Percentiles rank a stretch among this genome's conserved stretches.
These are phyloP conservation scores for Strigamia maritima DNA, from an alignment of 2,888 invertebrate genomes.

Conservation along the genomic window DNA sequence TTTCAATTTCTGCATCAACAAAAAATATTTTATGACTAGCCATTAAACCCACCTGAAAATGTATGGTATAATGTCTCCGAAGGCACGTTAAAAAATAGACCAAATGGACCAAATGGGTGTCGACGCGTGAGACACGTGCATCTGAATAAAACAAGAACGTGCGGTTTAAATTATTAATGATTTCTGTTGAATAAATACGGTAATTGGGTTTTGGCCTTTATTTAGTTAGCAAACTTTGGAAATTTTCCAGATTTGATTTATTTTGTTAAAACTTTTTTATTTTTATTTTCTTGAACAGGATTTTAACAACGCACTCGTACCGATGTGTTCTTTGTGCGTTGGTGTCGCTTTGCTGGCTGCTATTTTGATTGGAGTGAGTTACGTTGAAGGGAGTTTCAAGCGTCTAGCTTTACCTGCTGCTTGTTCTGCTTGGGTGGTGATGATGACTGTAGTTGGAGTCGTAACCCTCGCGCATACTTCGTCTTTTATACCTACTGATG, in stretches of 20 bases:
- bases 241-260: too few relatives aligned
- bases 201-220: background rate
- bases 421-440: conserved; percentile 51
- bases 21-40: background rate
- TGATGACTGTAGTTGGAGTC: conserved; percentile 62
- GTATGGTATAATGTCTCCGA: background rate
- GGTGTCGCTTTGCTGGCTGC: conserved; percentile 40
- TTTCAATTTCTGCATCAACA: background rate
- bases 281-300: conserved; percentile 9
- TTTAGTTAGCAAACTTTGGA: background rate
- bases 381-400: conserved; percentile 43
- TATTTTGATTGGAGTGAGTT: conserved; percentile 42
- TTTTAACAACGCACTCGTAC: conserved; percentile 36
- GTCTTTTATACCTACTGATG: conserved; percentile 56
- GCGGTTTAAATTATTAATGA: background rate
- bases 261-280: background rate
- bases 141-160: background rate
- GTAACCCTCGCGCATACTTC: conserved; percentile 58
- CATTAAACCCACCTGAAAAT: conserved; percentile 20
- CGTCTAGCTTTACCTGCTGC: conserved; percentile 43
- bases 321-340: conserved; percentile 23
- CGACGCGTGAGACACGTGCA: background rate
- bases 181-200: background rate
- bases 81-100: background rate
- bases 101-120: background rate